Evolutionary conservation across 35 echinoderm and acorn worm species (phyloP), one percentile per base, ranked within the genome.

Genomic region (Diadema setosum): DNA sequence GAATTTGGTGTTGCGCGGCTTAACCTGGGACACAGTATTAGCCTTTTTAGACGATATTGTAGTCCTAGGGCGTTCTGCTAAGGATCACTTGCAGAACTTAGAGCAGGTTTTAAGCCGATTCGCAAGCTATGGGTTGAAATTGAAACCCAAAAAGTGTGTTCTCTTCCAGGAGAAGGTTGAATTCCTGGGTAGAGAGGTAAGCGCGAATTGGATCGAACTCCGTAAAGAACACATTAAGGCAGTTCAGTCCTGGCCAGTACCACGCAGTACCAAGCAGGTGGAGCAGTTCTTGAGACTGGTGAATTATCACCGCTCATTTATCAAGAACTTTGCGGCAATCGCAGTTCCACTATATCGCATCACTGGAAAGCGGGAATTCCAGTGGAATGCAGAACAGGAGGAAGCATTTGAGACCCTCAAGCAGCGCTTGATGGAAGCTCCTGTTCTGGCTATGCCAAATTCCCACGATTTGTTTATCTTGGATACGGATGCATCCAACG

Each of bases 91-190:
- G 39, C n/a, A 27, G 5, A 92, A 88, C 31, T 42, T 92, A 16
- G 3, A 2, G 1, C 17, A 37, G 20, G 84, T 81, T 7, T 49
- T 92, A 26, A 27, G 65, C 15, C 16, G 90, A 25, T 80, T 92
- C n/a, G 0, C 42, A 45, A 23, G 87, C 4, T 76, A 40, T 39
- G 29, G 50, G 3, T 48, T 90, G 0, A 91, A 91, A 45, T 58
- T 91, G 27, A 91, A 85, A 21, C 89, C 89, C 3, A 87, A 75
- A 67, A 91, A 91, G 35, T 91, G 90, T 45, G 49, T 40, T 2
- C 61, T 91, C 15, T 91, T 91, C 37, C 83, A 87, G 45, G 17
- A 31, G 8, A 23, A 45, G 26, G 88, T 74, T 9, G 48, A 49
- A 39, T 83, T 63, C 39, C 81, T 84, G 3, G 90, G 90, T 1